Evolutionary conservation across 2,888 invertebrate species (phyloP).

Genomic region (Alcis repandata): DNA sequence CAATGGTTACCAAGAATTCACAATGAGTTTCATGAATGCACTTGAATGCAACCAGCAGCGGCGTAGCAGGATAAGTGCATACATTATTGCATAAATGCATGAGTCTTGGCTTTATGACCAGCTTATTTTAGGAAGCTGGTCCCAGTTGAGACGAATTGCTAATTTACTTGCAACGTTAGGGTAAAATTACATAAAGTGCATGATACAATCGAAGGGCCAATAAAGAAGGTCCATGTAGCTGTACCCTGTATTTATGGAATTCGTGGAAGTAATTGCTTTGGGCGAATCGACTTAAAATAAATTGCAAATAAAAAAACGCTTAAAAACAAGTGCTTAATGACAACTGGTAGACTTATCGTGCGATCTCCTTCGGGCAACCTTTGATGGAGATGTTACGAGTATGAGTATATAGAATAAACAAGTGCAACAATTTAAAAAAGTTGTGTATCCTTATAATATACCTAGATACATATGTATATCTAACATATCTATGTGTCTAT

Average conservation of each 20-base stretch:
- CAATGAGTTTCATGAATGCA: slow-evolving; percentile 31
- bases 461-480: no score
- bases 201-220: background rate
- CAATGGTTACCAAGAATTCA: slow-evolving; percentile 24
- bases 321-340: no score
- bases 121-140: slow-evolving; percentile 38
- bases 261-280: background rate
- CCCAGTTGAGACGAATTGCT: slow-evolving; percentile 24
- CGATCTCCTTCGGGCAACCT: no score
- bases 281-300: no score
- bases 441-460: no score
- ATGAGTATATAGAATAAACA: no score
- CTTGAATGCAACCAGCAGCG: background rate
- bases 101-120: slow-evolving; percentile 18
- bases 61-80: background rate
- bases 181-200: slow-evolving; percentile 6
- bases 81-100: slow-evolving; percentile 29
- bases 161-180: slow-evolving; percentile 8
- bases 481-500: no score
- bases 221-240: no score
- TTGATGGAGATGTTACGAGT: no score
- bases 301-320: no score
- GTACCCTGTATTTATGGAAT: slow-evolving; percentile 1
- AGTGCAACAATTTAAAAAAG: no score
- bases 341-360: no score